phyloP scores from a whole-genome alignment of 2,888 invertebrate species.

The Tanytarsus gracilentus region DNA sequence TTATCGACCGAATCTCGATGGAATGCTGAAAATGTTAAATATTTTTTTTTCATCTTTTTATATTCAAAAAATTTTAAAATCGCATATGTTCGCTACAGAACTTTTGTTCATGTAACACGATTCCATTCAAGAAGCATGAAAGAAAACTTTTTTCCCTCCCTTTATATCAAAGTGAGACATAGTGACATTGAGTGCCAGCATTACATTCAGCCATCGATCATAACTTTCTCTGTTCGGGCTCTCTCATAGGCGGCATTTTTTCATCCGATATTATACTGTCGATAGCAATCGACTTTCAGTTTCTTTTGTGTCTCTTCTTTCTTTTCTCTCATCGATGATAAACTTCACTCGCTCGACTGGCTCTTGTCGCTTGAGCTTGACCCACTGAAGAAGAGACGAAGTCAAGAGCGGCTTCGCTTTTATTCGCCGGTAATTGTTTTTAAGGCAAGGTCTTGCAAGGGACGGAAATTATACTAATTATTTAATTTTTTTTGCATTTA shows the following conservation, averaged over 20 bases:
- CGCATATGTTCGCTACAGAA: not conserved
- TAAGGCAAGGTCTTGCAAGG: too few relatives aligned
- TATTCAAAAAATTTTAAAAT: too few relatives aligned
- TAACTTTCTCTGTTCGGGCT: slow-evolving; percentile 20
- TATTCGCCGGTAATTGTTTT: not conserved
- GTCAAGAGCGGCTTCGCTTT: not conserved
- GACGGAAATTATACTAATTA: too few relatives aligned
- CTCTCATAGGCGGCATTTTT: too few relatives aligned
- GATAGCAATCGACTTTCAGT: slow-evolving; percentile 17
- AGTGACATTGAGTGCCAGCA: not conserved
- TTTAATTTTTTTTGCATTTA: too few relatives aligned
- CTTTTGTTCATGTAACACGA: not conserved
- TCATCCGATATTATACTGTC: too few relatives aligned
- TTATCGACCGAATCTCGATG: not conserved
- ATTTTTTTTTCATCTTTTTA: too few relatives aligned
- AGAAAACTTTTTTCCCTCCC: too few relatives aligned
- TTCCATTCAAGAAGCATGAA: not conserved
- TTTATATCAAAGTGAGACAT: too few relatives aligned
- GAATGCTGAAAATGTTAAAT: too few relatives aligned
- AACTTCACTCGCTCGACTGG: not conserved
- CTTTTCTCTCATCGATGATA: not conserved
- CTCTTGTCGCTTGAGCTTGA: not conserved
- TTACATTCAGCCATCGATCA: slow-evolving; percentile 13
- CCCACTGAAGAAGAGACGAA: not conserved
- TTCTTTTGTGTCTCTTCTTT: slow-evolving; percentile 18